Percentiles rank a stretch among this genome's conserved stretches.
Evolutionary conservation across 2,888 invertebrate genomes (phyloP).

Genomic region (Cephus runcator): DNA sequence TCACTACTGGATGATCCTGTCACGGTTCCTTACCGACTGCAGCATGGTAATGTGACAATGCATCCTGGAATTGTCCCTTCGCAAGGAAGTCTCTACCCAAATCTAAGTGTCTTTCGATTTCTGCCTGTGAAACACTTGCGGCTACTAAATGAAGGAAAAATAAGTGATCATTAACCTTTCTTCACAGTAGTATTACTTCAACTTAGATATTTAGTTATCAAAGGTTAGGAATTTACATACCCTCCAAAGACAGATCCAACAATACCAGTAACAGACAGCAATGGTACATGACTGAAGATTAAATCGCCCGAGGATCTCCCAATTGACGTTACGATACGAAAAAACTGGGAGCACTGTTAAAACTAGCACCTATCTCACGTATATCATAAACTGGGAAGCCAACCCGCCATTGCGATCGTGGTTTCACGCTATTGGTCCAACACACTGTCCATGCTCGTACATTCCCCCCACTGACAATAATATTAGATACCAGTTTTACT

Average conservation of each 20-base stretch:
- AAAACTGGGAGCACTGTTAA: constrained; percentile 14
- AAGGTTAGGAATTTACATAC: constrained; percentile 55
- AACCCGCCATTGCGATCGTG: constrained; percentile 66
- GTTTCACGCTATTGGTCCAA: constrained; percentile 68
- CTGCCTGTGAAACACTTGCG: constrained; percentile 76
- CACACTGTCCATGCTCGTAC: constrained; percentile 26
- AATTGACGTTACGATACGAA: background rate
- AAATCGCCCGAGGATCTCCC: background rate
- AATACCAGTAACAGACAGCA: constrained; percentile 54
- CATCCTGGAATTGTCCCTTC: constrained; percentile 94
- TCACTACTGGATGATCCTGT: background rate
- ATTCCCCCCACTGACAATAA: constrained; percentile 1
- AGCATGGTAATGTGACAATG: constrained; percentile 96
- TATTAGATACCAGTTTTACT: background rate
- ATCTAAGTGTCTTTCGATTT: constrained; percentile 93
- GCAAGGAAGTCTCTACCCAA: constrained; percentile 92
- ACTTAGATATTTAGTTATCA: background rate
- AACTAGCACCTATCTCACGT: constrained; percentile 44
- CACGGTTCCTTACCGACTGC: constrained; percentile 82
- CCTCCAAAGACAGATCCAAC: constrained; percentile 55
- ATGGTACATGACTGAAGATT: constrained; percentile 50
- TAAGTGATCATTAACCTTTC: background rate
- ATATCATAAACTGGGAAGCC: constrained; percentile 52
- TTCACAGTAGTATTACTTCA: background rate
- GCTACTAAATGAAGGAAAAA: constrained; percentile 69